Evolutionary conservation across 2,797 vertebrate species (phyloP).

Genomic region (Sparidentex hasta): DNA sequence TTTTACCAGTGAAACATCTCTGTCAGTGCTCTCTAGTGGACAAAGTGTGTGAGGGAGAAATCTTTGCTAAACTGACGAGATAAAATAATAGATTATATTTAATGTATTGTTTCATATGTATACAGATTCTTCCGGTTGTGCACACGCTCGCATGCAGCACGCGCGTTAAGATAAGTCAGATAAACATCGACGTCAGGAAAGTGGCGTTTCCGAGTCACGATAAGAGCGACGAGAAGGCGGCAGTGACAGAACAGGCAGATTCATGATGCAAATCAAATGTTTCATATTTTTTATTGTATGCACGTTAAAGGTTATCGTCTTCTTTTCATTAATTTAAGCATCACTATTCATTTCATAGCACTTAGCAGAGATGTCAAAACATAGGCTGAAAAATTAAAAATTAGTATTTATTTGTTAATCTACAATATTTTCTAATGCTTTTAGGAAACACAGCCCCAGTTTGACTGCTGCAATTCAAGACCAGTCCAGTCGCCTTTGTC

Average conservation of each 20-base stretch:
- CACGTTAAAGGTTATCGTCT: neutral
- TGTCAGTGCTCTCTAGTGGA: neutral
- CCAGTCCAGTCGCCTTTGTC: conserved; percentile 24
- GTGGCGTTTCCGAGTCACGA: neutral
- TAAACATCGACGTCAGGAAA: neutral
- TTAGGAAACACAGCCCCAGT: neutral
- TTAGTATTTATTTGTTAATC: neutral
- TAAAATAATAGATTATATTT: neutral
- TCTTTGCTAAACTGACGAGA: neutral
- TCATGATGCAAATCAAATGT: neutral
- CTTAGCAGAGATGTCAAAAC: neutral
- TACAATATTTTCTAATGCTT: neutral
- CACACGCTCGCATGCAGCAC: neutral
- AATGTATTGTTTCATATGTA: neutral
- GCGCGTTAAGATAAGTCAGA: neutral
- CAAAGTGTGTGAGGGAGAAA: neutral
- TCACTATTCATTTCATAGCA: neutral
- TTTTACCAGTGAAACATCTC: too few species aligned
- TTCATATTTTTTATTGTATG: neutral
- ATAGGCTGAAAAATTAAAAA: neutral
- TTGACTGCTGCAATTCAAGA: neutral
- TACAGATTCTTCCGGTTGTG: neutral
- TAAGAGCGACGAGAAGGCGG: neutral
- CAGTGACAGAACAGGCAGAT: neutral
- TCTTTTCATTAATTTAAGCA: neutral